Percentiles rank a stretch among this genome's conserved stretches.
phyloP scores from a whole-genome alignment of 2,888 invertebrate species.

The Trachelus iudaicus region DNA sequence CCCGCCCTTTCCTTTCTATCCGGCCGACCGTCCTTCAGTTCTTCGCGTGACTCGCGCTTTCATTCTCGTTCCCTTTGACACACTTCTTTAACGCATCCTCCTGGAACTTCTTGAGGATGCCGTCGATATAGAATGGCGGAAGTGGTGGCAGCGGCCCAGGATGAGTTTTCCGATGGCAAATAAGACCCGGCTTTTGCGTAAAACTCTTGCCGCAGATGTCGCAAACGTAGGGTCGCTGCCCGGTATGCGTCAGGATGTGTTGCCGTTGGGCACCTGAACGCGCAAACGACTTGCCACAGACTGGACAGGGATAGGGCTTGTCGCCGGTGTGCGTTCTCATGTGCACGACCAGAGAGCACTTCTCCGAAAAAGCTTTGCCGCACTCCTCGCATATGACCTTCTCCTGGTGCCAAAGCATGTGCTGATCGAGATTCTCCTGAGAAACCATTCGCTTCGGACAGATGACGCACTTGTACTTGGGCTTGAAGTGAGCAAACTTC shows the following conservation, averaged over 20 bases:
- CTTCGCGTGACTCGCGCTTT: no score
- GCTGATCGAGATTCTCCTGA: constrained; percentile 11
- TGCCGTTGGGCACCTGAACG: constrained; percentile 13
- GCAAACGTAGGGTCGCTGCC: constrained; percentile 16
- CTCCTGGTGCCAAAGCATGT: constrained; percentile 16
- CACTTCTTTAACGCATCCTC: neutral
- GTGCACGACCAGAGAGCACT: constrained; percentile 15
- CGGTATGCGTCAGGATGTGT: constrained; percentile 18
- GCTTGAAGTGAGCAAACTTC: constrained; percentile 18
- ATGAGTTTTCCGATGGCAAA: constrained; percentile 17
- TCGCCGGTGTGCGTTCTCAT: constrained; percentile 20
- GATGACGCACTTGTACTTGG: constrained; percentile 18
- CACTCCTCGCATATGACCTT: constrained; percentile 20
- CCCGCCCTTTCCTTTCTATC: no score
- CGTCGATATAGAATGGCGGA: constrained; percentile 12
- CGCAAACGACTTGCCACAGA: constrained; percentile 14
- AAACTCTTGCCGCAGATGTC: constrained; percentile 17
- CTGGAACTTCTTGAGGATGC: constrained; percentile 17
- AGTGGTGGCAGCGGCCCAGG: constrained; percentile 17
- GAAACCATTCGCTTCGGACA: constrained; percentile 16
- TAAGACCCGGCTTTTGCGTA: constrained; percentile 18
- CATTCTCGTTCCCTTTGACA: no score
- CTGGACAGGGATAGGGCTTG: constrained; percentile 18
- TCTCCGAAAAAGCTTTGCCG: constrained; percentile 16
- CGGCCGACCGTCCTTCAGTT: no score